Evolutionary conservation across 2,113 vertebrate genomes (phyloP), one percentile per base, ranked within the genome.

Genomic region (Hyperopisus bebe): DNA sequence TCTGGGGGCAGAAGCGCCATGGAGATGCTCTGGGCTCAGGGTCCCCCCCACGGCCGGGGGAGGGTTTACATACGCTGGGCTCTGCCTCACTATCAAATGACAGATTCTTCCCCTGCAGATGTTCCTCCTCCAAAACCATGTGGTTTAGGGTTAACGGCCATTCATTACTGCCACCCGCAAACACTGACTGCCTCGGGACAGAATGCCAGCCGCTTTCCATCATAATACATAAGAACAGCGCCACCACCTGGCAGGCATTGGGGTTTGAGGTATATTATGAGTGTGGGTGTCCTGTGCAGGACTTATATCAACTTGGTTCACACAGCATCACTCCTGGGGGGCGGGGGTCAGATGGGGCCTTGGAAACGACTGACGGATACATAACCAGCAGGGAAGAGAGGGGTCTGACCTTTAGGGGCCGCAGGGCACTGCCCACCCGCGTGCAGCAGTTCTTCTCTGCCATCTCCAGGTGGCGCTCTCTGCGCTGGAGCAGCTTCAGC

Each of bases 401-500:
- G 31, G 27, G 10, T 5, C 50, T 27, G 27, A 99, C 98, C 97
- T 99, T 99, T 46, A 99, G 48, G 88, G 98, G 98, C 86, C 97
- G 95, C 80, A 99, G 94, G 92, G 95, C 97, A 53, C 95, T 95
- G 92, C 97, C 97, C 93, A 98, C 96, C 95, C 97, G 99, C 0
- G 94, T 96, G 96, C 98, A 99, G 94, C 97, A 98, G 94, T 96
- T 98, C 90, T 96, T 97, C 93, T 98, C 98, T 90, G 97, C 96
- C 84, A 96, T 96, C 89, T 98, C 97, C 92, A 99, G 95, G 93
- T 97, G 98, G 89, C 97, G 96, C 46, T 97, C 97, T 93, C 96
- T 96, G 48, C 97, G 97, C 83, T 53, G 94, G 90, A 99, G 97
- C 1, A 95, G 95, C 91, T 96, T 96, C 88, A 98, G 93, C 91